phyloP scores from a whole-genome alignment of 2,113 vertebrate species.

The Rhinoderma darwinii region DNA sequence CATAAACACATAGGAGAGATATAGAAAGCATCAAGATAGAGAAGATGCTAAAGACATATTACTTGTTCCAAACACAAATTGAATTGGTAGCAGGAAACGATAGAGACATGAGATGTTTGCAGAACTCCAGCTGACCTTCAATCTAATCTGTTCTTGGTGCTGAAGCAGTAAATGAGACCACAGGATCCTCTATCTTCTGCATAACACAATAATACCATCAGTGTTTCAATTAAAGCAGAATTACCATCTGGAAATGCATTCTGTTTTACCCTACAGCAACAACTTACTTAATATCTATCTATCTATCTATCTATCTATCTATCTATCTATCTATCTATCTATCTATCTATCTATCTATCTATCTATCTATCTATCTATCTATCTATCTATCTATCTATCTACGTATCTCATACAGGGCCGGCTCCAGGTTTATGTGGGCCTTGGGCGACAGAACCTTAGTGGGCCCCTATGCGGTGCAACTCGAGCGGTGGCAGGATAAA shows the following conservation, averaged over 20 bases:
- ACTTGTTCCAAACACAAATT: conserved; percentile 46
- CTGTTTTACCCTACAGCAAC: conserved; percentile 6
- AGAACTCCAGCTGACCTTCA: conserved; percentile 56
- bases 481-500: no score
- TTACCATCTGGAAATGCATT: conserved; percentile 41
- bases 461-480: no score
- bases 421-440: no score
- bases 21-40: conserved; percentile 34
- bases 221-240: conserved; percentile 44
- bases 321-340: conserved; percentile 7
- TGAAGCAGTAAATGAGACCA: conserved; percentile 50
- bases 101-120: conserved; percentile 39
- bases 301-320: background rate
- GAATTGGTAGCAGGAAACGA: conserved; percentile 56
- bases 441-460: no score
- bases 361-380: background rate
- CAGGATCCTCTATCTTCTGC: conserved; percentile 36
- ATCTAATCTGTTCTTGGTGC: conserved; percentile 48
- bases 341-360: background rate
- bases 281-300: conserved; percentile 3
- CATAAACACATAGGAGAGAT: conserved; percentile 32
- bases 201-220: conserved; percentile 40
- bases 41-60: conserved; percentile 38
- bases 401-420: no score
- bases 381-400: background rate